phyloP scores from a whole-genome alignment of 2,888 invertebrate species.

The Emmelina monodactyla region DNA sequence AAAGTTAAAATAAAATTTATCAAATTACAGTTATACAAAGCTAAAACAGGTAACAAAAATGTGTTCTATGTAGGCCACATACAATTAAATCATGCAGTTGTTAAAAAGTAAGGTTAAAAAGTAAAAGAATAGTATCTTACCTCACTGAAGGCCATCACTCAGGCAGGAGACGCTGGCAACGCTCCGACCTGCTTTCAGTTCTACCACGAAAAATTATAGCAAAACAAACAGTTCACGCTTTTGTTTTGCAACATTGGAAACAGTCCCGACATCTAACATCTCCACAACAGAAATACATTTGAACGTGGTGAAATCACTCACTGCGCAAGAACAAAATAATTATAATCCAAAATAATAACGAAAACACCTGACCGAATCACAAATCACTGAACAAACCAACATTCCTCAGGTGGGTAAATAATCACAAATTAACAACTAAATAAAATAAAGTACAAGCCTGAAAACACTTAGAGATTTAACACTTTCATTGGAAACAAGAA shows the following conservation, averaged over 20 bases:
- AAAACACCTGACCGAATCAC: constrained; percentile 69
- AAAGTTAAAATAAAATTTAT: too few species aligned
- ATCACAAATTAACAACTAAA: too few species aligned
- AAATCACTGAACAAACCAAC: constrained; percentile 70
- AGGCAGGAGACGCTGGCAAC: constrained; percentile 64
- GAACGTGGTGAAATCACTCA: constrained; percentile 59
- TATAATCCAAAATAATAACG: constrained; percentile 46
- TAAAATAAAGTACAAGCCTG: too few species aligned
- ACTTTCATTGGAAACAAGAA: constrained; percentile 39
- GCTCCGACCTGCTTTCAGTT: constrained; percentile 59
- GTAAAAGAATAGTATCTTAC: too few species aligned
- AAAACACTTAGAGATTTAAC: constrained; percentile 27
- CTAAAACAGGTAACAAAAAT: too few species aligned
- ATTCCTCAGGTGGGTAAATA: constrained; percentile 71
- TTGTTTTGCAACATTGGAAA: constrained; percentile 64
- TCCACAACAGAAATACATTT: constrained; percentile 61
- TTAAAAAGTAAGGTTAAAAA: too few species aligned
- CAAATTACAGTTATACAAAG: too few species aligned
- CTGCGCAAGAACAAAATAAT: constrained; percentile 64
- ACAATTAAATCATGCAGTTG: too few species aligned
- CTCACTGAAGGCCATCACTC: constrained; percentile 82
- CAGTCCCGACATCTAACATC: constrained; percentile 62
- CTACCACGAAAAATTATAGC: constrained; percentile 27
- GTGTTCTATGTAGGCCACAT: too few species aligned
- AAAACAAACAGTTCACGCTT: constrained; percentile 65